Percentiles rank a stretch among this genome's conserved stretches.
These are phyloP conservation scores for Hystrix cristata DNA, from an alignment of 2,113 vertebrate genomes.

Conservation along the genomic window DNA sequence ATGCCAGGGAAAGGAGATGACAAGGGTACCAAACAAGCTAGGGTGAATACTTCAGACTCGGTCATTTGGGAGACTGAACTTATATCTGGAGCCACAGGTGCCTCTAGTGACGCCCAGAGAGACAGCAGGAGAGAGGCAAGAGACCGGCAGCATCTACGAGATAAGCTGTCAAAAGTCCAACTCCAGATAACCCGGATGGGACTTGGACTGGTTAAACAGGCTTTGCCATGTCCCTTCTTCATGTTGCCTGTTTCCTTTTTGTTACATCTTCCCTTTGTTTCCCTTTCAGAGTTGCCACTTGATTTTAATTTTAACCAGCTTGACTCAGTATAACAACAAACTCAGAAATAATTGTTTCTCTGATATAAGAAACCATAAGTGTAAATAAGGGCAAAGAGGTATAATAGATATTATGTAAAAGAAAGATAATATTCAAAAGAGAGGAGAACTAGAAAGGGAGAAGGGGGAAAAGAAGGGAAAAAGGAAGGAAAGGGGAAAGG, in stretches of 20 bases:
- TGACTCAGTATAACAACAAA: neutral
- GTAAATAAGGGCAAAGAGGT: no score
- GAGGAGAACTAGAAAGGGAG: no score
- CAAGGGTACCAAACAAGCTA: neutral
- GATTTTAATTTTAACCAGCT: constrained; percentile 18
- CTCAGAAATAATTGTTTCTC: neutral
- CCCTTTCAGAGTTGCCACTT: constrained; percentile 3
- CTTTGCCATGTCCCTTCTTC: neutral
- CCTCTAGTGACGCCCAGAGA: neutral
- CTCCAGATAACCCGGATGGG: neutral
- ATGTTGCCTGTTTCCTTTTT: neutral
- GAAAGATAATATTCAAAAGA: no score
- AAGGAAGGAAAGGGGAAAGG: no score
- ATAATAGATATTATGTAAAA: no score
- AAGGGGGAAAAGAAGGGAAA: no score
- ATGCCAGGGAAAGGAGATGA: constrained; percentile 1
- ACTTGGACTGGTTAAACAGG: neutral
- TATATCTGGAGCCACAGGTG: neutral
- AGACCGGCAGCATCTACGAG: neutral
- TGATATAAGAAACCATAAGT: no score
- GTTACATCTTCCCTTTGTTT: neutral
- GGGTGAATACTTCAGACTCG: neutral
- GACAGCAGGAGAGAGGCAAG: neutral
- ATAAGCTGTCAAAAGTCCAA: neutral
- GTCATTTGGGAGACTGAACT: neutral